Percentiles rank a stretch among this genome's conserved stretches.
These are phyloP conservation scores for Acyrthosiphon pisum DNA, from an alignment of 1,140 invertebrate species.

Conservation along the genomic window DNA sequence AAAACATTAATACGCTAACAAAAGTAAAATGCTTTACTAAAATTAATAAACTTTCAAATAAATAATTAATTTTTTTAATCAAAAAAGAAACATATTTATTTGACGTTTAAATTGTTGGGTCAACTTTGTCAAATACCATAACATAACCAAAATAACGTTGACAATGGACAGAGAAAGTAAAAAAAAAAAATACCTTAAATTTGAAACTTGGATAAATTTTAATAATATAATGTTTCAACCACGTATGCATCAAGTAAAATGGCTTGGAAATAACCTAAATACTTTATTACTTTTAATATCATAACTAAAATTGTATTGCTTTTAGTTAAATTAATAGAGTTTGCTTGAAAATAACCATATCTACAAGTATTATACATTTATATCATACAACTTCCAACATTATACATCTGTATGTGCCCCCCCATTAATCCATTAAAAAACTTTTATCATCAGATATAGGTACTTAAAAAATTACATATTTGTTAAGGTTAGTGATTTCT, in stretches of 20 bases:
- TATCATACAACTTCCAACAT: background rate
- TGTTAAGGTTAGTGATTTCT: too few species aligned
- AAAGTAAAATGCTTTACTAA: background rate
- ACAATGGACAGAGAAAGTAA: background rate
- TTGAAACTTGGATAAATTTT: background rate
- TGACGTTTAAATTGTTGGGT: background rate
- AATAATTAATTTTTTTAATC: background rate
- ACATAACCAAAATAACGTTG: background rate
- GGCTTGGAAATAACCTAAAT: background rate
- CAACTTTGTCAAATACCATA: background rate
- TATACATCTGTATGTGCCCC: background rate
- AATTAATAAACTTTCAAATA: background rate
- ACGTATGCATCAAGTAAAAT: background rate
- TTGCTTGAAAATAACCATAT: background rate
- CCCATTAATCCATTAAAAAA: background rate
- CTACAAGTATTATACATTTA: background rate
- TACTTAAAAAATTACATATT: too few species aligned
- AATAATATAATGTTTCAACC: background rate
- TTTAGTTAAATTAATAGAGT: background rate
- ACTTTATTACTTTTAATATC: background rate
- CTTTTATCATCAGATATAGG: too few species aligned
- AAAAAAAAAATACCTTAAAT: background rate
- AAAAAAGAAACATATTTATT: background rate
- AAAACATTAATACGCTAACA: background rate
- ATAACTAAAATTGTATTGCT: background rate